Conservation (phyloP, 2,113 vertebrate genomes). For the Australoheros scitulus region DNA sequence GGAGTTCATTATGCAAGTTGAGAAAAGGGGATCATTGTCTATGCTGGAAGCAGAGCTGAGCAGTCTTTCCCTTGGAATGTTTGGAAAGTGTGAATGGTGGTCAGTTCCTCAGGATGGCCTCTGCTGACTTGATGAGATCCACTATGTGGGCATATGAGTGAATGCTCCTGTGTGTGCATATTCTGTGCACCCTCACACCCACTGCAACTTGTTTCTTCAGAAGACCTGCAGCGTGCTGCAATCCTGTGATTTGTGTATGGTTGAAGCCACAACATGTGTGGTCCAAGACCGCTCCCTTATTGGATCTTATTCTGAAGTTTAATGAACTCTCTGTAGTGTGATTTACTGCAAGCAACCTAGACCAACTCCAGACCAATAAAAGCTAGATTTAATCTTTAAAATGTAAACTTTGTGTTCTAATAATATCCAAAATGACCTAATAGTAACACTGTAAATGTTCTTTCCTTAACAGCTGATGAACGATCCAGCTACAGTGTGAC, state of each 20-base stretch:
- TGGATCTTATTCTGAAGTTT: conserved; percentile 10
- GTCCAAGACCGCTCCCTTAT: conserved; percentile 31
- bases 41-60: conserved; percentile 44
- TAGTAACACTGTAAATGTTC: neutral
- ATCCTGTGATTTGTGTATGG: conserved; percentile 17
- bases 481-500: conserved; percentile 85
- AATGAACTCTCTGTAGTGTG: neutral
- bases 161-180: neutral
- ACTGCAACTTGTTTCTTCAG: conserved; percentile 1
- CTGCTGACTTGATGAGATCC: conserved; percentile 36
- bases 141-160: neutral
- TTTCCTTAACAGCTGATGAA: conserved; percentile 74
- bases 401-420: neutral
- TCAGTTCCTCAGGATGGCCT: conserved; percentile 50
- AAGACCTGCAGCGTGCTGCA: conserved; percentile 25
- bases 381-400: neutral
- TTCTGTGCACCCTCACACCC: neutral
- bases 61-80: conserved; percentile 60
- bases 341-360: neutral
- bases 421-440: neutral
- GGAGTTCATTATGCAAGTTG: conserved; percentile 45
- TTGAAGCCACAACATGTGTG: conserved; percentile 46
- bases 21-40: conserved; percentile 69
- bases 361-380: neutral
- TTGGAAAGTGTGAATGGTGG: conserved; percentile 67